phyloP scores from a whole-genome alignment of 2,888 invertebrate species.

The Sarcophaga carnaria region DNA sequence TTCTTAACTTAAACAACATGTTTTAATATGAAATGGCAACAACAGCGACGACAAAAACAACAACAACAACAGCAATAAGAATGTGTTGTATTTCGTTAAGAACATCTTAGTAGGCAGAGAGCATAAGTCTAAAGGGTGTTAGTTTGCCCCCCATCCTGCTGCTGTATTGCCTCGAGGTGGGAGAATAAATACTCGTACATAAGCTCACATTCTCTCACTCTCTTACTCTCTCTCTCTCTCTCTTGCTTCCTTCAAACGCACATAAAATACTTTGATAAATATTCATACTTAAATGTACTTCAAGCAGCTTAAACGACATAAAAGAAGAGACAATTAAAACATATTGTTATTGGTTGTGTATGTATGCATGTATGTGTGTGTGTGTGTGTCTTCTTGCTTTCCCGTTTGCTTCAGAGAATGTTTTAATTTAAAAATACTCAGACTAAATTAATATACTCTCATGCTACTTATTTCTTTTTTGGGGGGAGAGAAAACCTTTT shows the following conservation, averaged over 20 bases:
- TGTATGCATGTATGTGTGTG: neutral
- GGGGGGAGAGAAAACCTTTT: neutral
- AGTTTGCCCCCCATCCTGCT: neutral
- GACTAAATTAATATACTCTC: neutral
- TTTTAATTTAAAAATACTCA: neutral
- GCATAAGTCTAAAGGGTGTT: conserved; percentile 5
- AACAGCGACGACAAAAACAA: conserved; percentile 23
- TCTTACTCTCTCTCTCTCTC: too few species aligned
- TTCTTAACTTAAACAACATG: conserved; percentile 56
- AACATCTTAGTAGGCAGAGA: neutral
- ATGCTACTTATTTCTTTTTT: too few species aligned
- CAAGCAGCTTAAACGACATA: conserved; percentile 51
- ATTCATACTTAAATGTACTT: conserved; percentile 34
- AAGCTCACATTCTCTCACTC: neutral
- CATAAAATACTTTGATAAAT: conserved; percentile 36
- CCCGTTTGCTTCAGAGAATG: neutral
- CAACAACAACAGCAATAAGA: neutral
- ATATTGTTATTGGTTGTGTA: conserved; percentile 39
- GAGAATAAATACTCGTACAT: neutral
- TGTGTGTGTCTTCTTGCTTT: neutral
- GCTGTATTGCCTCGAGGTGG: neutral
- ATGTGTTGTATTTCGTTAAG: neutral
- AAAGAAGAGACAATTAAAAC: conserved; percentile 63
- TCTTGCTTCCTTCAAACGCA: neutral
- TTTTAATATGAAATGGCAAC: conserved; percentile 50